Evolutionary conservation across 2,113 vertebrate genomes (phyloP).

Genomic region (Halcyon malimbica): DNA sequence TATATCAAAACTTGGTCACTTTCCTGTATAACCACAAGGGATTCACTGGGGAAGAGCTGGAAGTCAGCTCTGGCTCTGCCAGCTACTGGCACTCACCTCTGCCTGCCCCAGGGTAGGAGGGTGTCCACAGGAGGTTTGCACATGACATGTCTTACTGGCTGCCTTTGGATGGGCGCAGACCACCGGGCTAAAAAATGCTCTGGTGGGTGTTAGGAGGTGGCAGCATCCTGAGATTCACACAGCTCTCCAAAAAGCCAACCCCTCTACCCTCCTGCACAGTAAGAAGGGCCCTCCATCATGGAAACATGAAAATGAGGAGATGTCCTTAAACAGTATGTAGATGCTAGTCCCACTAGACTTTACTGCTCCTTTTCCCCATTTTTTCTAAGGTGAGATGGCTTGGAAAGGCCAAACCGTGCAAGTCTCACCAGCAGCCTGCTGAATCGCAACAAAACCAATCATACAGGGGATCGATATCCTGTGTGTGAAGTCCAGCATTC

Average conservation of each 20-base stretch:
- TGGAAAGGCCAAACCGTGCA: not conserved
- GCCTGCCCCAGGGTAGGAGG: not conserved
- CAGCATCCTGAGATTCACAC: not conserved
- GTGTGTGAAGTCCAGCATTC: not conserved
- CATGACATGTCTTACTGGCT: not conserved
- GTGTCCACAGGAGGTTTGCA: not conserved
- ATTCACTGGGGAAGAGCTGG: not conserved
- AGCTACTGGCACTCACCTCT: not conserved
- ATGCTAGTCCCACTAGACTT: not conserved
- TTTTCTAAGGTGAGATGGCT: not conserved
- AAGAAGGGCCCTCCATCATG: not conserved
- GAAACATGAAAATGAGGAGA: not conserved
- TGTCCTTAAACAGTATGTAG: not conserved
- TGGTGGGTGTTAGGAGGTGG: not conserved
- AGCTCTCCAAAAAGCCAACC: not conserved
- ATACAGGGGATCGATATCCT: not conserved
- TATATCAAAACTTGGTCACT: accelerated
- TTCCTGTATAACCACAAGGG: not conserved
- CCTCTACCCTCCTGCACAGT: not conserved
- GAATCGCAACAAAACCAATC: not conserved
- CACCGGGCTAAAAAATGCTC: not conserved
- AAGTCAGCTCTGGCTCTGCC: not conserved
- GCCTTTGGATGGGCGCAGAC: not conserved
- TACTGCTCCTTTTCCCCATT: not conserved
- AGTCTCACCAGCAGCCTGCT: not conserved